Conservation (phyloP, 2,113 vertebrate genomes). For the Merops nubicus region DNA sequence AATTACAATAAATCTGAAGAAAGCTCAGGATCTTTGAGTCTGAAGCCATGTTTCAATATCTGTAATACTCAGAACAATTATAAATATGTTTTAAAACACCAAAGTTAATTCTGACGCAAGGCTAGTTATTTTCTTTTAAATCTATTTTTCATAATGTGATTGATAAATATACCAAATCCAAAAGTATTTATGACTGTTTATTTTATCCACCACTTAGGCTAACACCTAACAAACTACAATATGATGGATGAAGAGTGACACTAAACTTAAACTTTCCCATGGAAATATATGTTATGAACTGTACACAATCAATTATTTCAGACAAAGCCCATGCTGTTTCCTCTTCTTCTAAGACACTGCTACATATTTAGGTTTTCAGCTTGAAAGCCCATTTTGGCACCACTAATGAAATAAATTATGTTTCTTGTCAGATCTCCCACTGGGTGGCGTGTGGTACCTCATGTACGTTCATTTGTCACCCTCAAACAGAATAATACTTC, state of each 20-base stretch:
- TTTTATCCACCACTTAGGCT: slow-evolving; percentile 49
- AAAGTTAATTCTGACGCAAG: neutral
- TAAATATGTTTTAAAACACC: neutral
- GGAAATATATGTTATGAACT: slow-evolving; percentile 61
- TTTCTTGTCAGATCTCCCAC: slow-evolving; percentile 70
- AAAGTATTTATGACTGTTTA: slow-evolving; percentile 35
- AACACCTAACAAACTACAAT: slow-evolving; percentile 54
- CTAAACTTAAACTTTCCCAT: slow-evolving; percentile 63
- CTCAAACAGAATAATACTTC: slow-evolving; percentile 62
- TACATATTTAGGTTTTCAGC: slow-evolving; percentile 47
- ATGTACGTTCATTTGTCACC: slow-evolving; percentile 66
- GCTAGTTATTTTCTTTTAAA: neutral
- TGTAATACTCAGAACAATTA: neutral
- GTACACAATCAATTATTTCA: slow-evolving; percentile 63
- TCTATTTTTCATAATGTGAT: neutral
- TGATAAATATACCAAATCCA: slow-evolving; percentile 25
- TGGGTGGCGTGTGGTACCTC: slow-evolving; percentile 62
- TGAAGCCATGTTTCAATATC: neutral
- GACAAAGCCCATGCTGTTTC: slow-evolving; percentile 43
- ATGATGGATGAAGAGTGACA: slow-evolving; percentile 66
- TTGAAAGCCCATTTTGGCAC: slow-evolving; percentile 61
- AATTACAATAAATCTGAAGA: slow-evolving; percentile 51
- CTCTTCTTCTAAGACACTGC: slow-evolving; percentile 1
- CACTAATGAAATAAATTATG: slow-evolving; percentile 72
- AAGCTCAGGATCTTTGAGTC: slow-evolving; percentile 13